Evolutionary conservation across 92 coral and sea anemone species (phyloP).

Genomic region (Meandrina meandrites): DNA sequence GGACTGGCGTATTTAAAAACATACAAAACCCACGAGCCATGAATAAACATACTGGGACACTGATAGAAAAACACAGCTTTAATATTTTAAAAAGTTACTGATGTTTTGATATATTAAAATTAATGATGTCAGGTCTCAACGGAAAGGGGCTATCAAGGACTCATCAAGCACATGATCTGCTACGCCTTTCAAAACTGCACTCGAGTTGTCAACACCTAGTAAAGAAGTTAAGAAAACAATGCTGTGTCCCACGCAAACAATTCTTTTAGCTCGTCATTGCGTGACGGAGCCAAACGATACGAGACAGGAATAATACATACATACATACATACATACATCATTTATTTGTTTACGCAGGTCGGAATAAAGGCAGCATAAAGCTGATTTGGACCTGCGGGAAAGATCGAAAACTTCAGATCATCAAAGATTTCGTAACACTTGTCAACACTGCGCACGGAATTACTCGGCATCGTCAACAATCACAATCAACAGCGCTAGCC

Average conservation of each 20-base stretch:
- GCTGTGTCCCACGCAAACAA: not conserved
- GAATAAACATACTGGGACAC: no score
- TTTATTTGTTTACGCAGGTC: no score
- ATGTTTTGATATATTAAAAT: not conserved
- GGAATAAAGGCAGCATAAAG: no score
- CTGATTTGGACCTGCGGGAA: no score
- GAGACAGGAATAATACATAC: constrained; percentile 11
- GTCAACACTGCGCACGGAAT: not conserved
- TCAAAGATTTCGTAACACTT: constrained; percentile 2
- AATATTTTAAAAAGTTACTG: no score
- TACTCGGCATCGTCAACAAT: not conserved
- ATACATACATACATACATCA: no score
- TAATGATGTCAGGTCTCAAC: not conserved
- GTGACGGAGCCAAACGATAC: not conserved
- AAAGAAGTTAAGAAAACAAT: not conserved
- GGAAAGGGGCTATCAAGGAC: not conserved
- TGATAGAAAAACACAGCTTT: no score
- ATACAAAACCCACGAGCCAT: no score
- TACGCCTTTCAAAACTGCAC: not conserved
- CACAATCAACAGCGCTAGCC: not conserved
- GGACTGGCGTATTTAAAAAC: no score
- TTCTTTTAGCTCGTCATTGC: not conserved
- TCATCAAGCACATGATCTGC: not conserved
- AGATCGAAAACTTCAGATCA: not conserved
- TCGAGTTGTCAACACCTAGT: not conserved